Conservation (phyloP, 2,113 vertebrate genomes). For the Phoxinus phoxinus region DNA sequence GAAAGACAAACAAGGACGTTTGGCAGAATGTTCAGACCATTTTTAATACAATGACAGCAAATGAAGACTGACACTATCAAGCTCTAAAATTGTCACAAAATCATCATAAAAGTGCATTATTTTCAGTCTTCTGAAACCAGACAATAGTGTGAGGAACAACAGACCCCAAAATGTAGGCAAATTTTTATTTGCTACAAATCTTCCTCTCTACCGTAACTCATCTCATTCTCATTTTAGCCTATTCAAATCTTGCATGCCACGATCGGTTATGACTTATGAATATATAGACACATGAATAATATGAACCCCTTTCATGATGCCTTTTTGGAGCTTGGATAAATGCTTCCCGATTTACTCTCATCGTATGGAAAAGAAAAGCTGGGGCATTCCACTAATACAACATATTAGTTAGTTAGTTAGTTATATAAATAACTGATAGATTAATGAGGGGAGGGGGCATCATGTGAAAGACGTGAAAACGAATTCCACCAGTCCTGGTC, state of each 20-base stretch:
- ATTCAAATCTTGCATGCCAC: not conserved
- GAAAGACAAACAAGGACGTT: not conserved
- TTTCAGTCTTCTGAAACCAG: not conserved
- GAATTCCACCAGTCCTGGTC: not conserved
- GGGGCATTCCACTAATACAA: not conserved
- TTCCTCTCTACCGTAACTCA: not conserved
- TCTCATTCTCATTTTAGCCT: not conserved
- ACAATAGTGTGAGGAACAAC: not conserved
- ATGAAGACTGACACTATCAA: not conserved
- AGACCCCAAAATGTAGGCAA: not conserved
- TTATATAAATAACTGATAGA: no score
- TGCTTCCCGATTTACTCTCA: no score
- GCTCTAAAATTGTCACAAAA: not conserved
- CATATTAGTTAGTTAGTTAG: not conserved
- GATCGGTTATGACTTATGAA: not conserved
- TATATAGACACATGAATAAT: no score
- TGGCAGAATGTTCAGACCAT: not conserved
- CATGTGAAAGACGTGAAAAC: not conserved
- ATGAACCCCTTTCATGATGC: no score
- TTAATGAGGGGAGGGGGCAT: not conserved
- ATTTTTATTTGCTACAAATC: not conserved
- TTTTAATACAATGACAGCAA: not conserved
- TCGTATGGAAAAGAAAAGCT: not conserved
- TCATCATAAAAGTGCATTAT: not conserved
- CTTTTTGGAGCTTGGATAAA: no score